Conservation (phyloP, 2,797 vertebrate genomes). For the Pipistrellus pipistrellus region DNA sequence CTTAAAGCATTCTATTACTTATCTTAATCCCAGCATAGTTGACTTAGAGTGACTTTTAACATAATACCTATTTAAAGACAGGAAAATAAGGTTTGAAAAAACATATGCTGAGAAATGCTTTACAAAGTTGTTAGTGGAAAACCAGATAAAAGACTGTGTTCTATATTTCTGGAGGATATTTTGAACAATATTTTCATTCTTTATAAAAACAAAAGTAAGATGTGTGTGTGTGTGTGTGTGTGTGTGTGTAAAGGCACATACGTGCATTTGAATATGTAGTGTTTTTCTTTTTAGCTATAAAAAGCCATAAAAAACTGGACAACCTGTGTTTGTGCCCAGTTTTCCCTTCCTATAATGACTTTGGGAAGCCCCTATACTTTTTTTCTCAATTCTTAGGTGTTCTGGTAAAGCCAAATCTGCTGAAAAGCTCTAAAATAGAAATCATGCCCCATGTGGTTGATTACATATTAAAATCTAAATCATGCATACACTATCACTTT, state of each 20-base stretch:
- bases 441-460: not conserved
- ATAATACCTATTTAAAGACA: not conserved
- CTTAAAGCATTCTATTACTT: not conserved
- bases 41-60: not conserved
- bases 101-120: not conserved
- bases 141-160: not conserved
- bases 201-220: not conserved
- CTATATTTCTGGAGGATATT: not conserved
- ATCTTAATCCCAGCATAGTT: not conserved
- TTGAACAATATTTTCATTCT: not conserved
- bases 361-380: not conserved
- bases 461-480: slow-evolving; percentile 33
- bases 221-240: not conserved
- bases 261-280: not conserved
- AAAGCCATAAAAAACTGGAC: not conserved
- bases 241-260: not conserved
- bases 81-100: not conserved
- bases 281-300: not conserved
- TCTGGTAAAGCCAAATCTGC: not conserved
- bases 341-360: not conserved
- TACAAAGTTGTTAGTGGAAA: not conserved
- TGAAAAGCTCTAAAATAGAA: not conserved
- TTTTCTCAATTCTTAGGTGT: not conserved
- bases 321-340: not conserved
- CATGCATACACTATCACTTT: not conserved